phyloP scores from a whole-genome alignment of 2,888 invertebrate species.

The Eilema sororculum region DNA sequence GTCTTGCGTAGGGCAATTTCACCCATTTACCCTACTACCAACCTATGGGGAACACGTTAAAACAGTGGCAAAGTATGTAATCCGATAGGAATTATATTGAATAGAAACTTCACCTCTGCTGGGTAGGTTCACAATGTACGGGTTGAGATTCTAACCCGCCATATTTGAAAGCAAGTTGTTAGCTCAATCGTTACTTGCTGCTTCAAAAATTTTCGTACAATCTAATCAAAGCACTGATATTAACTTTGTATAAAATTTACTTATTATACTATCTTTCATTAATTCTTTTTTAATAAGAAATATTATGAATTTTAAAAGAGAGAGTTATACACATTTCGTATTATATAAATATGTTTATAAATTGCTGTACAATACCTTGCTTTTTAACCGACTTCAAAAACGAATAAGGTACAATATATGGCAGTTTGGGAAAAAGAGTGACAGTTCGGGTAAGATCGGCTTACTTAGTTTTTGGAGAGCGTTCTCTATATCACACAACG shows the following conservation, averaged over 20 bases:
- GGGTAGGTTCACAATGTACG: background rate
- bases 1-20: too few relatives aligned
- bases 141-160: background rate
- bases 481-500: too few relatives aligned
- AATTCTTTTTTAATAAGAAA: background rate
- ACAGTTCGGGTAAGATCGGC: too few relatives aligned
- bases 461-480: too few relatives aligned
- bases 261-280: background rate
- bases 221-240: background rate
- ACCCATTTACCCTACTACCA: too few relatives aligned
- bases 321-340: background rate
- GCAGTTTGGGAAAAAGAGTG: too few relatives aligned
- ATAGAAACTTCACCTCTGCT: background rate
- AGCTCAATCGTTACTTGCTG: background rate
- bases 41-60: too few relatives aligned
- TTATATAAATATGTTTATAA: background rate
- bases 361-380: background rate
- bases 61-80: background rate
- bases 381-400: too few relatives aligned
- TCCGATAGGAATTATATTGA: background rate
- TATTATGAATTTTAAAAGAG: constrained; percentile 8
- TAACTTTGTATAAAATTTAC: background rate
- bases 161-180: background rate
- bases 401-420: too few relatives aligned
- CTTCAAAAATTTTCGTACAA: background rate